Base-by-base conservation (phyloP, 2,888 invertebrate genomes). In the Dioctria rufipes region DNA sequence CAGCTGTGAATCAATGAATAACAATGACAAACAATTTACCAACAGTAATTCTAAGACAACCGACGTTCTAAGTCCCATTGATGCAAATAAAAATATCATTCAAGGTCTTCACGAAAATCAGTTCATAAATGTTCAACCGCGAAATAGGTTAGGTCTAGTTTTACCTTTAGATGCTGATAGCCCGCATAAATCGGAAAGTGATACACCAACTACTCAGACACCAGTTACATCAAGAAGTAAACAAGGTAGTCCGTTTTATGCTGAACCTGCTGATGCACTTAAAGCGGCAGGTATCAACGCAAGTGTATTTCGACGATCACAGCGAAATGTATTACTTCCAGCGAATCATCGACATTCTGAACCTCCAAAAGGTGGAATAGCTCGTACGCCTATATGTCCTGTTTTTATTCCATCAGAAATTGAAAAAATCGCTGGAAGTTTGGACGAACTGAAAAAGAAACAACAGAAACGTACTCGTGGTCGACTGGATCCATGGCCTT, bases 191-290 rank as follows among this genome's bases (percentile, higher is more conserved):
- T 83, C 85, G n/a, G 87, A 86, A 3, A 87, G 86, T 4, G 86
- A 86, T 8, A 88, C 88, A 49, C 88, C 89, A 46, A 88, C 88
- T 2, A 87, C 86, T 8, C 87, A 85, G 25, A 86, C 86, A 4
- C 85, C 86, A 4, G 84, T 86, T 0, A 87, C 86, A 6, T 83
- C 84, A 2, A 86, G 89, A 60, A 89, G 89, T 82, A 95, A 95
- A 84, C 94, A 95, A 86, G 94, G 94, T 11, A 96, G 96, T 87
- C 96, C 96, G 1, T 96, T 96, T 86, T 96, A 96, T 86, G 95
- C 96, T 3, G 96, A 96, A 88, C 96, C 96, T 43, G 95, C 96
- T 9, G 96, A 96, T 89, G 93, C 96, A 42, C 90, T 96, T 80
- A 92, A 93, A 86, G 88, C 88, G 81, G 88, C 88, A 58, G 88